Conservation (phyloP, 2,888 invertebrate species). For the Acrobeloides nanus region DNA sequence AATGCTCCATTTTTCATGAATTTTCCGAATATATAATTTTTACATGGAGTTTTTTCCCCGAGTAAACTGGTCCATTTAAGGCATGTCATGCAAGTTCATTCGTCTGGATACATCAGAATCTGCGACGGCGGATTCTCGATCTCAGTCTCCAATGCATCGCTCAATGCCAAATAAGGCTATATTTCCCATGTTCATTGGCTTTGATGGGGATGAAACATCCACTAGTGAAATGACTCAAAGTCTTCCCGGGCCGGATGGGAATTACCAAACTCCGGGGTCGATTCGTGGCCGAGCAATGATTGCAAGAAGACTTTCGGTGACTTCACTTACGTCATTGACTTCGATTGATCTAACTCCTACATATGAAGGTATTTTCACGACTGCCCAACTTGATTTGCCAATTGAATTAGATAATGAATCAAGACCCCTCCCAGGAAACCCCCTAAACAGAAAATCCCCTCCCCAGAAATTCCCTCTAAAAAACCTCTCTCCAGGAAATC, state of each 20-base stretch:
- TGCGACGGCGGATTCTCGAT: constrained; percentile 8
- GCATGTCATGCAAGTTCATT: constrained; percentile 31
- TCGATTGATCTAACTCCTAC: constrained; percentile 43
- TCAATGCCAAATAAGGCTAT: constrained; percentile 29
- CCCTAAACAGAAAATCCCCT: too few relatives aligned
- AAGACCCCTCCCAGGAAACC: too few relatives aligned
- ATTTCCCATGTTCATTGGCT: constrained; percentile 48
- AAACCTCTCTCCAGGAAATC: too few relatives aligned
- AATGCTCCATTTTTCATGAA: too few relatives aligned
- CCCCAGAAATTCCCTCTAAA: too few relatives aligned
- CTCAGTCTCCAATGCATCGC: constrained; percentile 7
- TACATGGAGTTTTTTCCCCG: too few relatives aligned
- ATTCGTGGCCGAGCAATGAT: constrained; percentile 34
- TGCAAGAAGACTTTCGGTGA: constrained; percentile 40
- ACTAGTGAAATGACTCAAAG: constrained; percentile 15
- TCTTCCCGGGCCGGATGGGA: constrained; percentile 4
- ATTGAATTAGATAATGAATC: too few relatives aligned
- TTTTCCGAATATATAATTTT: too few relatives aligned
- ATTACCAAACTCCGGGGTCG: constrained; percentile 8
- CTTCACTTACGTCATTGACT: constrained; percentile 44
- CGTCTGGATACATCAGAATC: constrained; percentile 27
- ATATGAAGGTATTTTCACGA: constrained; percentile 8
- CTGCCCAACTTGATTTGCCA: too few relatives aligned
- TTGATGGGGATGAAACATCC: constrained; percentile 22
- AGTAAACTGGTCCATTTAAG: constrained; percentile 14